phyloP scores from a whole-genome alignment of 2,797 vertebrate genomes.

The Rhabdophis nuchalis region DNA sequence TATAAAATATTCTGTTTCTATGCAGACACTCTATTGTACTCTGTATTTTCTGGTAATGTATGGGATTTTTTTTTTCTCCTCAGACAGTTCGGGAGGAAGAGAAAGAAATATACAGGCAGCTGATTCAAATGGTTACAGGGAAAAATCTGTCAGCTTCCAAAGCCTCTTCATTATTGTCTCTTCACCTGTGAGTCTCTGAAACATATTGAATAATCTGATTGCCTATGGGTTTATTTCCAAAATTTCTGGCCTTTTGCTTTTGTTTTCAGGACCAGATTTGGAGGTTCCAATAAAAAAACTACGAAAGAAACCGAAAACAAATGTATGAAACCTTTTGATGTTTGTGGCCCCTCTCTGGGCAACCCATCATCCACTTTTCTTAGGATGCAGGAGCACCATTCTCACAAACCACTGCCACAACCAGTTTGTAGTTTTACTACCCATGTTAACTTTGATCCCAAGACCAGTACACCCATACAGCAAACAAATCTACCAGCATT shows the following conservation, averaged over 20 bases:
- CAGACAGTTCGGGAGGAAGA: constrained; percentile 89
- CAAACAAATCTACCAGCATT: constrained; percentile 48
- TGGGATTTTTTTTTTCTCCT: neutral
- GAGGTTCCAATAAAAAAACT: constrained; percentile 61
- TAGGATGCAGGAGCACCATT: constrained; percentile 42
- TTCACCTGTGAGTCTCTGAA: constrained; percentile 80
- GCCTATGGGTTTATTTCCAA: rapidly evolving
- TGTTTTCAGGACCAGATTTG: constrained; percentile 63
- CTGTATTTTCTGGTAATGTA: neutral
- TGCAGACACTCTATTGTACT: neutral
- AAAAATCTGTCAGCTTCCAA: constrained; percentile 82
- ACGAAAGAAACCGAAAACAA: constrained; percentile 55
- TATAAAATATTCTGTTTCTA: rapidly evolving
- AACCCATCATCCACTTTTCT: constrained; percentile 38
- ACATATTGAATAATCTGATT: rapidly evolving
- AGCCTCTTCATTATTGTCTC: constrained; percentile 77
- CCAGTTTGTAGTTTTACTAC: constrained; percentile 28
- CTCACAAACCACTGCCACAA: constrained; percentile 14
- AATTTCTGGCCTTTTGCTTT: neutral
- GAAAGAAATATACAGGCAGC: constrained; percentile 89
- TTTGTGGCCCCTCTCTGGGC: constrained; percentile 38
- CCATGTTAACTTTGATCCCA: constrained; percentile 45
- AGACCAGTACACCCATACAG: constrained; percentile 49
- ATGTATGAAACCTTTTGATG: constrained; percentile 59
- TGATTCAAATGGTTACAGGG: constrained; percentile 88